A percentile compares a stretch with the other conserved stretches of the same genome.
phyloP scores from a whole-genome alignment of 2,797 vertebrate genomes.

The Lagocephalus sceleratus region DNA sequence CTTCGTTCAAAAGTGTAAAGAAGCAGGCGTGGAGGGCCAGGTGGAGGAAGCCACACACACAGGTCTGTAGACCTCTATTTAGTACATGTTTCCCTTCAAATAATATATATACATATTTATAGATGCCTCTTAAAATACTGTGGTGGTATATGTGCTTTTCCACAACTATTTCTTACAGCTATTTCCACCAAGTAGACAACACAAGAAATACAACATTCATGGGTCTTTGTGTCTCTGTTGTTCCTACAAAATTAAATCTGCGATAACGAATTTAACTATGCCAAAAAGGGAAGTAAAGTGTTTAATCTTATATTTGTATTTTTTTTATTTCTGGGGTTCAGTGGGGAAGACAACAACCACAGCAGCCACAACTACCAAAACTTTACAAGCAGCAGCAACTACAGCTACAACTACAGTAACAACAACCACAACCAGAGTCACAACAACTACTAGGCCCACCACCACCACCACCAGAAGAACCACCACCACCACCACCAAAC shows the following conservation, averaged over 20 bases:
- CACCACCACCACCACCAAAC: slow-evolving; percentile 63
- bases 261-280: too few relatives aligned
- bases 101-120: not conserved
- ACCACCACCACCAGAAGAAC: slow-evolving; percentile 31
- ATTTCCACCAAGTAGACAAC: too few relatives aligned
- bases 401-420: slow-evolving; percentile 53
- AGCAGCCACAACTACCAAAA: not conserved
- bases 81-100: not conserved
- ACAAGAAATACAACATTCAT: too few relatives aligned
- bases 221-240: too few relatives aligned
- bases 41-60: slow-evolving; percentile 76
- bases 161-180: too few relatives aligned
- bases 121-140: not conserved
- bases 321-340: too few relatives aligned
- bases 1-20: slow-evolving; percentile 92
- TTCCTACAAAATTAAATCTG: too few relatives aligned
- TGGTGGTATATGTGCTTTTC: too few relatives aligned
- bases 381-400: slow-evolving; percentile 31
- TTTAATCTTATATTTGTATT: too few relatives aligned
- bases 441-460: slow-evolving; percentile 33
- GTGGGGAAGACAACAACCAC: too few relatives aligned
- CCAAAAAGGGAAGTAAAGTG: too few relatives aligned
- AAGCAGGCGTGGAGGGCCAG: slow-evolving; percentile 90
- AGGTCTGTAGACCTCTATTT: slow-evolving; percentile 27
- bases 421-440: slow-evolving; percentile 56